Evolutionary conservation across 2,797 vertebrate genomes (phyloP).

Genomic region (Threskiornis aethiopicus): DNA sequence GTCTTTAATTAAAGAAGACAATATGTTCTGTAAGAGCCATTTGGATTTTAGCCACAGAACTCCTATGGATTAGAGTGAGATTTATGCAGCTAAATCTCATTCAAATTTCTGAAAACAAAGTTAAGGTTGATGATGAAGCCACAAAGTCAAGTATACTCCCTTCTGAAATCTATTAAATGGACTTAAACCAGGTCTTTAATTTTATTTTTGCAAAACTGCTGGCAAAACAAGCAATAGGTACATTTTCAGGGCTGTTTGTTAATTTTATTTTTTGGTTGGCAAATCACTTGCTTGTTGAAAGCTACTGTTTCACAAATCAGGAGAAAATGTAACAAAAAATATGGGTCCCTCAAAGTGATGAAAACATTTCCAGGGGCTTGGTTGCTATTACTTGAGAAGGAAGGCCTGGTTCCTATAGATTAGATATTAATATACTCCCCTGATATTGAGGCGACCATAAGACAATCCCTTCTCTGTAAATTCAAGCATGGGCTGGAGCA

Average conservation of each 20-base stretch:
- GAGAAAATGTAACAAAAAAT: background rate
- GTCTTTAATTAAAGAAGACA: background rate
- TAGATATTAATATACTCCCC: background rate
- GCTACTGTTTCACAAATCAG: background rate
- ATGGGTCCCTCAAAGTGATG: background rate
- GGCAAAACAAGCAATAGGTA: background rate
- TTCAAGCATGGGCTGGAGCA: background rate
- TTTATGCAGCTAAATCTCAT: background rate
- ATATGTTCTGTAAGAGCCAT: background rate
- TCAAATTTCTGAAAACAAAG: background rate
- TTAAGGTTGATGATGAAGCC: background rate
- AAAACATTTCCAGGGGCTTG: background rate
- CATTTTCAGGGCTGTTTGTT: background rate
- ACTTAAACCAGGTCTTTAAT: background rate
- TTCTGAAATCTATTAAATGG: background rate
- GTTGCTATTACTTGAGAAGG: background rate
- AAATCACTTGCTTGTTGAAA: background rate
- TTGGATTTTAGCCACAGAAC: background rate
- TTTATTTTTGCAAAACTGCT: background rate
- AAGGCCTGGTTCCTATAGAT: background rate
- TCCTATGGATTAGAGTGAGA: background rate
- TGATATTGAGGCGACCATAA: background rate
- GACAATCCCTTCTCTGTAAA: background rate
- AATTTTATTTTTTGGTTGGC: background rate
- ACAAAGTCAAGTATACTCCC: background rate